phyloP scores from a whole-genome alignment of 2,113 vertebrate species.

The Genyomyrus donnyi region DNA sequence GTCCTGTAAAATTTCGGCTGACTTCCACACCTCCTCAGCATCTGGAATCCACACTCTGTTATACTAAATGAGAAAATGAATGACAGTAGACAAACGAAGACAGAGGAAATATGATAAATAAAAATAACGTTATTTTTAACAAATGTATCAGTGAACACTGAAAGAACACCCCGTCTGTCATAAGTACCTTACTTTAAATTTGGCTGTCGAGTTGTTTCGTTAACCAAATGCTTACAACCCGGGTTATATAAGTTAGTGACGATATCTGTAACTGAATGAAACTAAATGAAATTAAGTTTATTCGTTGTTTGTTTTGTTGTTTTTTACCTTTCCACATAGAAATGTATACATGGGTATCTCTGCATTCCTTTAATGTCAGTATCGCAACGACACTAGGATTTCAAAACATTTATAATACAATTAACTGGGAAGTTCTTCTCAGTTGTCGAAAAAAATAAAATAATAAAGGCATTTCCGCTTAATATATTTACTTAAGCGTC shows the following conservation, averaged over 20 bases:
- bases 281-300: not conserved
- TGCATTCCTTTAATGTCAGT: constrained; percentile 1
- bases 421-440: not conserved
- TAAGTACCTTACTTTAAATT: not conserved
- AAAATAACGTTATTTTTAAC: not conserved
- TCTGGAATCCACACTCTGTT: constrained; percentile 96
- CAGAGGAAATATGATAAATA: not conserved
- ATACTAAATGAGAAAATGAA: constrained; percentile 57
- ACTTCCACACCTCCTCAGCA: constrained; percentile 82
- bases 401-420: not conserved
- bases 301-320: not conserved
- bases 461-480: not conserved
- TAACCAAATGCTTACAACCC: not conserved
- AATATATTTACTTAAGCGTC: not conserved
- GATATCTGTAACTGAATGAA: not conserved
- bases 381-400: not conserved
- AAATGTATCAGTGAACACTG: not conserved
- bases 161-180: not conserved
- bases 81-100: not conserved
- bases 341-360: not conserved
- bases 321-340: not conserved
- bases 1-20: constrained; percentile 80
- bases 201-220: not conserved
- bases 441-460: not conserved
- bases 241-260: not conserved